Percentiles rank a stretch among this genome's conserved stretches.
Conservation (phyloP, 2,113 vertebrate genomes). For the Platycercus adscitus region DNA sequence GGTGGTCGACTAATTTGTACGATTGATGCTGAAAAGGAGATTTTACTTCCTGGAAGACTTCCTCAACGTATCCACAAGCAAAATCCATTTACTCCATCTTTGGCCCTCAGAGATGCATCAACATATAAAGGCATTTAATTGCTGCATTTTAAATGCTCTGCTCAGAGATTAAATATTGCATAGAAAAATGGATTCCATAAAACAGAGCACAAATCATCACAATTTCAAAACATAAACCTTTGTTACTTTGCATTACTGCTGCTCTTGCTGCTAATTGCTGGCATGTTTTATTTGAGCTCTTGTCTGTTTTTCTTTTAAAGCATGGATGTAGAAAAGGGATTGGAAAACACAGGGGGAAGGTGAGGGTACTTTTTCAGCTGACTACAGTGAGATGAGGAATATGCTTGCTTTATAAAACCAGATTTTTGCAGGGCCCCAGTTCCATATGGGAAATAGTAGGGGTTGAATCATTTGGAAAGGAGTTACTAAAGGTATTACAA, state of each 20-base stretch:
- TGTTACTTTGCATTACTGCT: not conserved
- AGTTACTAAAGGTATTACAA: slow-evolving; percentile 20
- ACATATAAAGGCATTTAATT: slow-evolving; percentile 41
- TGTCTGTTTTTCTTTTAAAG: not conserved
- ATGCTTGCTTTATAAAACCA: slow-evolving; percentile 1
- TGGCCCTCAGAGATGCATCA: slow-evolving; percentile 26
- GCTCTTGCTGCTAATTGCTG: not conserved
- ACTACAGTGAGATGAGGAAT: not conserved
- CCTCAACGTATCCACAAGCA: not conserved
- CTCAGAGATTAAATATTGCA: slow-evolving; percentile 33
- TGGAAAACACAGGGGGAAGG: not conserved
- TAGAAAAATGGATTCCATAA: slow-evolving; percentile 7
- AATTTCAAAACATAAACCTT: not conserved
- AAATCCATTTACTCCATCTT: slow-evolving; percentile 6
- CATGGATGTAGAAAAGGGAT: not conserved
- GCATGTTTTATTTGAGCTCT: not conserved
- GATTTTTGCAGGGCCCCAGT: not conserved
- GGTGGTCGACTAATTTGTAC: not conserved
- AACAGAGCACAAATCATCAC: slow-evolving; percentile 16
- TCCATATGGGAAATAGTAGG: not conserved
- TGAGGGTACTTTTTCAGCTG: not conserved
- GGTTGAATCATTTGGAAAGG: slow-evolving; percentile 10
- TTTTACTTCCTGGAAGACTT: not conserved
- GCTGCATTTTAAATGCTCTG: slow-evolving; percentile 28
- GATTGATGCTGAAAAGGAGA: not conserved